These are phyloP conservation scores for Micronisus gabar DNA, from an alignment of 2,113 vertebrate genomes.

Conservation along the genomic window DNA sequence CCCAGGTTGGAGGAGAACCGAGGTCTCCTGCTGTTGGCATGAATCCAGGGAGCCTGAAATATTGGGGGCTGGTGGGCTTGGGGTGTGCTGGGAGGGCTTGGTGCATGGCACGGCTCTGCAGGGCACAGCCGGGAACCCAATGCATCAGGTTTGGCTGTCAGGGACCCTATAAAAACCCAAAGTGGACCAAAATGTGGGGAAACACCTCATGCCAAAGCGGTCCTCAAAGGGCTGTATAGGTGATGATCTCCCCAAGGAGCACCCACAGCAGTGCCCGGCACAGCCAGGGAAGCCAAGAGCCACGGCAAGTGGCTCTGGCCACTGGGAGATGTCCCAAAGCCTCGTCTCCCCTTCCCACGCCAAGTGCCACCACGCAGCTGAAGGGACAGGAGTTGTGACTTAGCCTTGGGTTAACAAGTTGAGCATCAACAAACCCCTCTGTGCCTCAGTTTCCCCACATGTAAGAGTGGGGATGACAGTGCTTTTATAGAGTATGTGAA, in stretches of 20 bases:
- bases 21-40: background rate
- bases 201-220: accelerated
- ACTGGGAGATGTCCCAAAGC: background rate
- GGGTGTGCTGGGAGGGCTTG: accelerated
- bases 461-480: accelerated
- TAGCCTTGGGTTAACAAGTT: accelerated
- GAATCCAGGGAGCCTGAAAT: background rate
- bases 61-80: accelerated
- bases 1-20: background rate
- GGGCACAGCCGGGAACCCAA: accelerated
- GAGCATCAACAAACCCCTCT: accelerated
- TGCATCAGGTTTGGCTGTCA: accelerated
- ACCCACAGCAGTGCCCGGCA: accelerated
- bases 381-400: background rate
- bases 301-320: background rate
- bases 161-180: background rate
- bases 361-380: accelerated
- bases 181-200: background rate
- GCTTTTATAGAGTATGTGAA: background rate
- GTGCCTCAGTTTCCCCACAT: background rate
- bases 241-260: accelerated
- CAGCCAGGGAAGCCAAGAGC: accelerated
- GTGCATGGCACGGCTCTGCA: background rate
- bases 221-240: no score
- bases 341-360: accelerated